These are phyloP conservation scores for Chaitophorus viminalis DNA, from an alignment of 2,888 invertebrate genomes.

Conservation along the genomic window DNA sequence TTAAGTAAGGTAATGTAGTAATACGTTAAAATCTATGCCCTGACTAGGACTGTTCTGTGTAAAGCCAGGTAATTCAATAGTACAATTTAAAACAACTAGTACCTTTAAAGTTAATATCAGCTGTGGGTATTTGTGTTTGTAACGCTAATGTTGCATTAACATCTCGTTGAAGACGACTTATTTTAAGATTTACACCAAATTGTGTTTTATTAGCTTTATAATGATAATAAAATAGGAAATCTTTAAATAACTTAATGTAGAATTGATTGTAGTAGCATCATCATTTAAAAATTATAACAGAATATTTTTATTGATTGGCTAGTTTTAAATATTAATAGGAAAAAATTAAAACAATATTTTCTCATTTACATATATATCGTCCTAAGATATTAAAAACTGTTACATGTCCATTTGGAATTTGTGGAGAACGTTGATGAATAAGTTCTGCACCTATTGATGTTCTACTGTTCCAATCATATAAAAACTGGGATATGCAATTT, in stretches of 20 bases:
- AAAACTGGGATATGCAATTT: slow-evolving; percentile 86
- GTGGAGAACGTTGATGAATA: slow-evolving; percentile 90
- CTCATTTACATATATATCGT: slow-evolving; percentile 74
- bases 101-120: slow-evolving; percentile 95
- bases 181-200: slow-evolving; percentile 94
- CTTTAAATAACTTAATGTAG: slow-evolving; percentile 77
- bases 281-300: slow-evolving; percentile 67
- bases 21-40: no score
- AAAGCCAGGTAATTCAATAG: no score
- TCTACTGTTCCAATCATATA: slow-evolving; percentile 85
- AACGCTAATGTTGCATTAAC: slow-evolving; percentile 92
- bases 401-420: slow-evolving; percentile 89
- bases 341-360: neutral
- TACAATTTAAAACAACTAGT: slow-evolving; percentile 49
- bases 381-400: slow-evolving; percentile 88
- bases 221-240: slow-evolving; percentile 90
- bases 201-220: slow-evolving; percentile 94
- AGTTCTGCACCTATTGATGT: slow-evolving; percentile 93
- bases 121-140: slow-evolving; percentile 94
- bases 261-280: slow-evolving; percentile 69
- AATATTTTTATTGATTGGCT: neutral
- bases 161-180: slow-evolving; percentile 89
- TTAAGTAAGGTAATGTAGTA: no score
- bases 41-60: no score
- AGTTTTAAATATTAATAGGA: neutral